Percentiles rank a stretch among this genome's conserved stretches.
phyloP scores from a whole-genome alignment of 2,888 invertebrate genomes.

The Drosophila quinaria region DNA sequence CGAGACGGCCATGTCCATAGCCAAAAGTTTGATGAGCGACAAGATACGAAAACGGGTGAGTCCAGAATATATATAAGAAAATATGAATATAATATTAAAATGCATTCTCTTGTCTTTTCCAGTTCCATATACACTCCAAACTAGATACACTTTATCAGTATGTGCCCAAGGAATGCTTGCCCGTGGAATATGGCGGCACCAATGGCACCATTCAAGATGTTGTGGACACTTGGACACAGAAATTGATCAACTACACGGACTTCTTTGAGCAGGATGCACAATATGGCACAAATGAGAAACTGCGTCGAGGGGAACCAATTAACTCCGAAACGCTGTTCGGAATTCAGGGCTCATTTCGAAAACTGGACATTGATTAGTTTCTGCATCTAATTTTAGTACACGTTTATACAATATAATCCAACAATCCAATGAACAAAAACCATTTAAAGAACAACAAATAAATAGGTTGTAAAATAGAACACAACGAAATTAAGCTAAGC shows the following conservation, averaged over 20 bases:
- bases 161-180: slow-evolving; percentile 88
- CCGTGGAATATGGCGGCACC: slow-evolving; percentile 89
- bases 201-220: slow-evolving; percentile 86
- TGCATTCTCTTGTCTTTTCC: slow-evolving; percentile 77
- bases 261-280: slow-evolving; percentile 83
- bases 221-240: slow-evolving; percentile 83
- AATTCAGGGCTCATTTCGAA: slow-evolving; percentile 84
- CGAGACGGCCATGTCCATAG: slow-evolving; percentile 87
- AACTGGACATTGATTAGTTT: slow-evolving; percentile 83
- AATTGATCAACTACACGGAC: slow-evolving; percentile 77
- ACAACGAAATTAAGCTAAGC: slow-evolving; percentile 1
- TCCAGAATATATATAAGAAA: slow-evolving; percentile 15
- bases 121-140: slow-evolving; percentile 86
- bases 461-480: slow-evolving; percentile 13
- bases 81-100: too few species aligned
- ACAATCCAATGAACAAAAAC: slow-evolving; percentile 25
- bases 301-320: slow-evolving; percentile 80
- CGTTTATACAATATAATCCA: slow-evolving; percentile 26
- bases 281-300: slow-evolving; percentile 84
- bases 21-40: slow-evolving; percentile 88
- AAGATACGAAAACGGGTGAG: slow-evolving; percentile 89
- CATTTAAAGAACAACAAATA: slow-evolving; percentile 30
- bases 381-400: slow-evolving; percentile 29
- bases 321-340: slow-evolving; percentile 83
- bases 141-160: slow-evolving; percentile 88